Base-by-base conservation (phyloP, 2,888 invertebrate species). In the Philaethria dido region DNA sequence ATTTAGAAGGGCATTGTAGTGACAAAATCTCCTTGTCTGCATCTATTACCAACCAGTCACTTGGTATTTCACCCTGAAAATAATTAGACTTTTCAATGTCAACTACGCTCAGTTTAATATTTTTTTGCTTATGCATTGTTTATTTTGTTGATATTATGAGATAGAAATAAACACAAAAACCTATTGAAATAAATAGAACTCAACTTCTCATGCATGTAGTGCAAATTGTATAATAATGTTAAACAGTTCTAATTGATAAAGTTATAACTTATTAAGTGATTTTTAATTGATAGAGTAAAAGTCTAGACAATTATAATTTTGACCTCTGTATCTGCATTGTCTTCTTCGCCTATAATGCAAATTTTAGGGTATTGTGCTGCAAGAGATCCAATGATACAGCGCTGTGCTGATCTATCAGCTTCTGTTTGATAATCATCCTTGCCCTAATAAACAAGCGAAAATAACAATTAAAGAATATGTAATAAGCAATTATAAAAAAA, bases 341-440 rank as follows among this genome's bases (percentile, higher is more conserved):
- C 98, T 87, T 99, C 99, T 88, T 99, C 99, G 0, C 98, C 98
- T 77, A 98, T 97, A 68, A 99, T 96, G 48, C 94, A 95, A 0
- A 97, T 84, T 75, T 94, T 94, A 0, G 99, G 98, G 87, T 98
- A 99, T 77, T 96, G 96, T 69, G 94, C 94, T 42, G 95, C 93
- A 4, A 99, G 93, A 1, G 98, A 98, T 25, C 97, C 96, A 69
- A 99, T 94, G 69, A 99, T 99, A 83, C 98, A 98, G 73, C 95
- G 94, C 87, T 99, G 99, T 0, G 98, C 99, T 33, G 97, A 96
- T 73, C 99, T 94, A 84, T 99, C 99, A 6, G 99, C 99, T 92
- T 99, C 98, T 4, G 99, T 99, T 93, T 99, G 99, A 50, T 98
- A 94, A 89, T 99, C 99, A 93, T 98, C 97, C 81, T 96, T 95